A percentile compares a stretch with the other conserved stretches of the same genome.
phyloP scores from a whole-genome alignment of 2,113 vertebrate species.

The Phasianus colchicus region DNA sequence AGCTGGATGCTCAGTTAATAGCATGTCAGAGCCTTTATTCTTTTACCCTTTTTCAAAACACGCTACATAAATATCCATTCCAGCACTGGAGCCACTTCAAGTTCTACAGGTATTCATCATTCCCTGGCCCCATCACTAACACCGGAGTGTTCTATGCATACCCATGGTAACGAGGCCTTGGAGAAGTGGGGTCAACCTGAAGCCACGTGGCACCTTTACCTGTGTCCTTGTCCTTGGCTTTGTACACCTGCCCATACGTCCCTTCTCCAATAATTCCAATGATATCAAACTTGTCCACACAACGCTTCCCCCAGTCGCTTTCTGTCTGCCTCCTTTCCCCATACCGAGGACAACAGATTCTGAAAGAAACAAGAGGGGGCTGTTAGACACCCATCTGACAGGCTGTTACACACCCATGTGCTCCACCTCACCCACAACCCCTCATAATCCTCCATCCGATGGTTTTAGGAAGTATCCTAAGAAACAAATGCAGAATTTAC shows the following conservation, averaged over 20 bases:
- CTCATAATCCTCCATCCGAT: fast-evolving
- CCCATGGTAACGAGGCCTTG: no score
- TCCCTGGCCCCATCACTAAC: neutral
- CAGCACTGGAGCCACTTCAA: neutral
- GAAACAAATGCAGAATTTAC: neutral
- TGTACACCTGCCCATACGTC: slow-evolving; percentile 98
- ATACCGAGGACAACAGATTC: slow-evolving; percentile 98
- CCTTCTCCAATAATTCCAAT: slow-evolving; percentile 98
- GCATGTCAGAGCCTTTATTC: neutral
- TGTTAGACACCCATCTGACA: neutral
- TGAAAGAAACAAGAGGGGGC: slow-evolving; percentile 47
- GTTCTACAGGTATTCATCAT: fast-evolving
- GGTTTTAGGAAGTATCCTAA: fast-evolving
- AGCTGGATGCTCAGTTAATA: neutral
- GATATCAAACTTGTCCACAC: slow-evolving; percentile 98
- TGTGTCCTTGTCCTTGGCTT: slow-evolving; percentile 98
- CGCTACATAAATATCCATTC: no score
- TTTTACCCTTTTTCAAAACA: neutral
- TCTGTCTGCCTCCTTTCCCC: slow-evolving; percentile 95
- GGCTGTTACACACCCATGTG: fast-evolving
- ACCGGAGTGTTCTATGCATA: no score
- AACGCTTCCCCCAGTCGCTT: slow-evolving; percentile 98
- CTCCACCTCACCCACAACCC: fast-evolving
- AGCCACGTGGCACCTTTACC: slow-evolving; percentile 68
- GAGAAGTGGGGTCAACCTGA: fast-evolving